Conservation (phyloP, 2,113 vertebrate genomes). For the Anthoscopus minutus region DNA sequence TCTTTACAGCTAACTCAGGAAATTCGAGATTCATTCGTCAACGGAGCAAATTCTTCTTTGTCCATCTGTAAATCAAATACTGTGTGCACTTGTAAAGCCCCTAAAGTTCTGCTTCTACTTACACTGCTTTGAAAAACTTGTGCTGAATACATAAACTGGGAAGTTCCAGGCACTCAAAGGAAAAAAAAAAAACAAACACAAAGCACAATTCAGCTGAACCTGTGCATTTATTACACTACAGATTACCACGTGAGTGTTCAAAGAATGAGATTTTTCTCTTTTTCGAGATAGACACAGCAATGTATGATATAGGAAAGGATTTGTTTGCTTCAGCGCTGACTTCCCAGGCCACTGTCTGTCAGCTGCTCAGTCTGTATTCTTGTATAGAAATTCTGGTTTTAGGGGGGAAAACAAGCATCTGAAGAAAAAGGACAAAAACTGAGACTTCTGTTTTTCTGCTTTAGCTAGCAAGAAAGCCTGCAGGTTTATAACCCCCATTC, state of each 20-base stretch:
- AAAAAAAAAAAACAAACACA: not conserved
- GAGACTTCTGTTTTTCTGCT: accelerated
- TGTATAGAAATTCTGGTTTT: not conserved
- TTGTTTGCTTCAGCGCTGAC: not conserved
- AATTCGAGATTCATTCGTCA: not conserved
- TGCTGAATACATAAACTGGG: not conserved
- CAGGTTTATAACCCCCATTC: not conserved
- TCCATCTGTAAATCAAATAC: not conserved
- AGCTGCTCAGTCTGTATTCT: not conserved
- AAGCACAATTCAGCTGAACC: not conserved
- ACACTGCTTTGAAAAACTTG: not conserved
- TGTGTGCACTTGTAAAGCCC: not conserved
- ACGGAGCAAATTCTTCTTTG: not conserved
- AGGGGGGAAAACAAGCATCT: not conserved
- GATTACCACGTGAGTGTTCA: not conserved
- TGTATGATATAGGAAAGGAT: not conserved
- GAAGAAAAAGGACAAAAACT: not conserved
- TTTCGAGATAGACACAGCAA: not conserved
- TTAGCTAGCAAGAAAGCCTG: not conserved
- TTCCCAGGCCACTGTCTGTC: not conserved
- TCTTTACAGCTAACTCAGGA: not conserved
- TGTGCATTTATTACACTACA: not conserved
- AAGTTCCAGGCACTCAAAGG: not conserved
- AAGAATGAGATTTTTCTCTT: not conserved
- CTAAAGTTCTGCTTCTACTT: not conserved